These are phyloP conservation scores for Carduelis carduelis DNA, from an alignment of 2,797 vertebrate species.

Conservation along the genomic window DNA sequence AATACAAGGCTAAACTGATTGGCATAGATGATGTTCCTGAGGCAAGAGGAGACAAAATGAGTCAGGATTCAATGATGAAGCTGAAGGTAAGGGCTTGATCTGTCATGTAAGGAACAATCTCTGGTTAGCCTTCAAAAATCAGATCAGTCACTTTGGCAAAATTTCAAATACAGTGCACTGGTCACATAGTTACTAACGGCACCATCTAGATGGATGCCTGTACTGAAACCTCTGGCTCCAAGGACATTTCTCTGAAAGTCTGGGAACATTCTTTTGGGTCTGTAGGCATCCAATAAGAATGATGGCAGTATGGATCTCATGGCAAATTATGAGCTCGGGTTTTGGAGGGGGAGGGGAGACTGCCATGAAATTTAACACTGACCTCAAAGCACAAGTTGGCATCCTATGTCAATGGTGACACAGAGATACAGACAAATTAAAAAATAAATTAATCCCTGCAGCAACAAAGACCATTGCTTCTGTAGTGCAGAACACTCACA, in stretches of 20 bases:
- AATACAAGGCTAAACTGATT: conserved; percentile 96
- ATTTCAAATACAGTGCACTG: neutral
- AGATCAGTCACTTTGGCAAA: neutral
- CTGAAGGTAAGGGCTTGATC: conserved; percentile 84
- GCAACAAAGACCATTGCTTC: neutral
- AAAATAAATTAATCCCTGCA: neutral
- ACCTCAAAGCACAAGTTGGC: neutral
- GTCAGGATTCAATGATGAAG: conserved; percentile 99
- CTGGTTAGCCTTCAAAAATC: neutral
- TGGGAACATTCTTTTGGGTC: neutral
- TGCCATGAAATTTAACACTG: neutral
- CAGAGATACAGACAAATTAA: neutral
- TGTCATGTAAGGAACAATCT: neutral
- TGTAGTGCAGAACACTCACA: neutral
- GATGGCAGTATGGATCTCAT: neutral
- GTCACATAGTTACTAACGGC: neutral
- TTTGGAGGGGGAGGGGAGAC: neutral
- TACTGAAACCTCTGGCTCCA: neutral
- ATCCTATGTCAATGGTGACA: neutral
- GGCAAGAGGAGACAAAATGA: conserved; percentile 96
- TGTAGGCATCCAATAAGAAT: neutral
- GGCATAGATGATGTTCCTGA: conserved; percentile 93
- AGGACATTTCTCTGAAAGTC: neutral
- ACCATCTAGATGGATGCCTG: neutral
- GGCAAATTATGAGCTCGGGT: neutral